Evolutionary conservation across 2,797 vertebrate genomes (phyloP).

Genomic region (Arrhamphus sclerolepis): DNA sequence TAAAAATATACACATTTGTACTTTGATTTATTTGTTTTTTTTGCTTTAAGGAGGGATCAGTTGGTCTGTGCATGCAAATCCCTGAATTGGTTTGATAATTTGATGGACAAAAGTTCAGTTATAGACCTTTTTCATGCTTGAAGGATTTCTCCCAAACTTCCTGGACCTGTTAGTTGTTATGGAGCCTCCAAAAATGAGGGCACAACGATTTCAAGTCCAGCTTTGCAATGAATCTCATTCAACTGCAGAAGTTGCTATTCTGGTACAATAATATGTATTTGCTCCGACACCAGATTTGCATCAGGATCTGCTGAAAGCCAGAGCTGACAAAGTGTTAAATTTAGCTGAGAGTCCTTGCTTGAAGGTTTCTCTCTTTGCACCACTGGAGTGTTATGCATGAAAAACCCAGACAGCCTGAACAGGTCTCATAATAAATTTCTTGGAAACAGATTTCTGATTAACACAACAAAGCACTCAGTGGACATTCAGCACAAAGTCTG

Average conservation of each 20-base stretch:
- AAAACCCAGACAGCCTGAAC: conserved; percentile 33
- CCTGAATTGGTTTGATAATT: not conserved
- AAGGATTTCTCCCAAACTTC: conserved; percentile 1
- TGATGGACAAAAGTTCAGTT: not conserved
- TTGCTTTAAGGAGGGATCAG: not conserved
- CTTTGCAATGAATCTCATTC: not conserved
- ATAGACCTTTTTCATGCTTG: conserved; percentile 4
- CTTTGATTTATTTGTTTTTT: conserved; percentile 6
- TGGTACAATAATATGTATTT: conserved; percentile 1
- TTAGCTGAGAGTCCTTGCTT: conserved; percentile 36
- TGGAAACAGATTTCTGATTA: conserved; percentile 63
- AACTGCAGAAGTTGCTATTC: conserved; percentile 1
- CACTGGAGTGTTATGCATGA: conserved; percentile 28
- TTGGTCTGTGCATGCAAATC: not conserved
- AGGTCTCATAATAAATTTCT: conserved; percentile 52
- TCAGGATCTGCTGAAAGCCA: conserved; percentile 27
- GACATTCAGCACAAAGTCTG: not conserved
- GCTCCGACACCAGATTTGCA: conserved; percentile 31
- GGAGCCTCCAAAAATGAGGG: conserved; percentile 1
- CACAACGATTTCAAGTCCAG: conserved; percentile 9
- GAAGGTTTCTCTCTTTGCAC: conserved; percentile 23
- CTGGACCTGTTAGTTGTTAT: not conserved
- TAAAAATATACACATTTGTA: not conserved
- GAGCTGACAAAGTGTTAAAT: conserved; percentile 25
- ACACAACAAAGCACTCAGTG: conserved; percentile 37